A percentile compares a stretch with the other conserved stretches of the same genome.
Conservation (phyloP, 2,797 vertebrate species). For the Lithobates pipiens region DNA sequence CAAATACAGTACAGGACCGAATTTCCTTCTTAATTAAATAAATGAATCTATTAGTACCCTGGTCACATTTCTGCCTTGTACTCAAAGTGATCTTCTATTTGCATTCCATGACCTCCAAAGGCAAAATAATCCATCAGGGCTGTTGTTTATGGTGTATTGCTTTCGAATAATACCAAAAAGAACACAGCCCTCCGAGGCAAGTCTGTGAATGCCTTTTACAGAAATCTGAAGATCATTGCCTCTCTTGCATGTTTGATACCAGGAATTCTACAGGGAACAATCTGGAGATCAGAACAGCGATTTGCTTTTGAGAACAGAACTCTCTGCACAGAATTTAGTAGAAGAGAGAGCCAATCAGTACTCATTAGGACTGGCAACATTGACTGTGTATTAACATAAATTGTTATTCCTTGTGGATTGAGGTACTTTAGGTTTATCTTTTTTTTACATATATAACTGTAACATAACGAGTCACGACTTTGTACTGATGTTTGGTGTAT, state of each 20-base stretch:
- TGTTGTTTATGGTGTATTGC: slow-evolving; percentile 4
- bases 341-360: background rate
- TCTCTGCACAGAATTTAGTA: background rate
- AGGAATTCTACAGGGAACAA: slow-evolving; percentile 9
- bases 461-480: too few relatives aligned
- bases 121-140: slow-evolving; percentile 11
- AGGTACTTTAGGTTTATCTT: too few relatives aligned
- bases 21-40: background rate
- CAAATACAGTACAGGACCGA: background rate
- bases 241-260: slow-evolving; percentile 25
- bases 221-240: slow-evolving; percentile 9
- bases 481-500: too few relatives aligned
- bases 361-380: background rate
- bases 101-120: slow-evolving; percentile 27
- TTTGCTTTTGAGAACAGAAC: slow-evolving; percentile 16
- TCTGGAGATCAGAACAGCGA: slow-evolving; percentile 34
- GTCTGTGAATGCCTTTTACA: background rate
- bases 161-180: slow-evolving; percentile 12
- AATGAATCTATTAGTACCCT: background rate
- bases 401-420: background rate
- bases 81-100: slow-evolving; percentile 9
- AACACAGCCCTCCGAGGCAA: slow-evolving; percentile 4
- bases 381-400: background rate
- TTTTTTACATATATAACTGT: too few relatives aligned
- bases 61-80: slow-evolving; percentile 9